Percentiles rank a stretch among this genome's conserved stretches.
phyloP scores from a whole-genome alignment of 2,888 invertebrate species.

The Brenthis hecate region DNA sequence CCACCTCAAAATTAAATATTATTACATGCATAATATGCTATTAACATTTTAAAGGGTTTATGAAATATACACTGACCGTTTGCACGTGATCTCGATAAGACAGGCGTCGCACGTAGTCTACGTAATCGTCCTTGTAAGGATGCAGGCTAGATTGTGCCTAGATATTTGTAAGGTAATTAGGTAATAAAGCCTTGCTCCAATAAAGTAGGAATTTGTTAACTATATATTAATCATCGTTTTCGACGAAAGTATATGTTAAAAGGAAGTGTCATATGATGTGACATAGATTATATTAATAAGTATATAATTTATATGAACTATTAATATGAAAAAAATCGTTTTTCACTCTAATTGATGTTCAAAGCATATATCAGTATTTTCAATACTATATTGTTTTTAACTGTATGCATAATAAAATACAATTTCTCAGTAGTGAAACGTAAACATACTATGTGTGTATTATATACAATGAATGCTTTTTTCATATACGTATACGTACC shows the following conservation, averaged over 20 bases:
- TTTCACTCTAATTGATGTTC: no score
- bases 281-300: no score
- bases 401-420: no score
- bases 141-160: constrained; percentile 43
- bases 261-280: no score
- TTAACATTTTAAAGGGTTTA: constrained; percentile 16
- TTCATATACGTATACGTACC: no score
- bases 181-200: constrained; percentile 44
- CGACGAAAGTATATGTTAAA: constrained; percentile 1
- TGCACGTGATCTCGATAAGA: constrained; percentile 33
- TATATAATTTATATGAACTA: no score
- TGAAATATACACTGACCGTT: constrained; percentile 34
- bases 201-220: constrained; percentile 36
- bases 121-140: constrained; percentile 51
- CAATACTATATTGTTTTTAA: no score
- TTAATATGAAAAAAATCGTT: no score
- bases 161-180: constrained; percentile 43
- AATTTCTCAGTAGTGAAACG: no score
- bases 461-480: no score
- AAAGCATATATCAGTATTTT: no score
- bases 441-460: no score
- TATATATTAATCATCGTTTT: constrained; percentile 26
- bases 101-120: constrained; percentile 32
- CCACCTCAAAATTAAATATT: not conserved
- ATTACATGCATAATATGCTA: not conserved